These are phyloP conservation scores for Drosophila sucinea DNA, from an alignment of 1,140 invertebrate genomes.

Conservation along the genomic window DNA sequence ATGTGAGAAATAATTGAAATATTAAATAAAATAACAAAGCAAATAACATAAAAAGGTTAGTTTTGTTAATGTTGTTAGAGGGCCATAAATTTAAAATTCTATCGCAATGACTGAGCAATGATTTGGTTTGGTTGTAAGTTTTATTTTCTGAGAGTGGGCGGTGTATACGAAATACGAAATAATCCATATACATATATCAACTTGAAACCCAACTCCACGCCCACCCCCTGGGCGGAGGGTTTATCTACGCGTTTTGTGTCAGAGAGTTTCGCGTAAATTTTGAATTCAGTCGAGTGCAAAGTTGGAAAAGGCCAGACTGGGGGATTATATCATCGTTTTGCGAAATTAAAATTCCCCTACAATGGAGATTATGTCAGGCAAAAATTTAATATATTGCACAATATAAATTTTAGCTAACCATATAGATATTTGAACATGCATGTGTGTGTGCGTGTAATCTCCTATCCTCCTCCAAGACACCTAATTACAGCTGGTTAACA, in stretches of 20 bases:
- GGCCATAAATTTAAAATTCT: conserved; percentile 67
- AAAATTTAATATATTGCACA: conserved; percentile 36
- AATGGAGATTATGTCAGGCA: conserved; percentile 53
- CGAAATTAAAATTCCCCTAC: conserved; percentile 21
- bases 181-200: conserved; percentile 1
- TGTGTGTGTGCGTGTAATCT: conserved; percentile 15
- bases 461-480: conserved; percentile 24
- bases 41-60: conserved; percentile 45
- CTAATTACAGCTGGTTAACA: conserved; percentile 49
- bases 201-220: neutral
- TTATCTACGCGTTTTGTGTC: conserved; percentile 58
- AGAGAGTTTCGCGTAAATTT: conserved; percentile 62
- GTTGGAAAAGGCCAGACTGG: conserved; percentile 52
- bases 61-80: conserved; percentile 34
- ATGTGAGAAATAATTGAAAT: conserved; percentile 47
- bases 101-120: conserved; percentile 68
- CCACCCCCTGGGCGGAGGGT: conserved; percentile 20
- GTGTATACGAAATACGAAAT: neutral
- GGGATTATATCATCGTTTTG: conserved; percentile 30
- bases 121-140: conserved; percentile 54
- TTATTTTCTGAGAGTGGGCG: conserved; percentile 22
- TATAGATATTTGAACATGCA: neutral
- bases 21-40: conserved; percentile 9
- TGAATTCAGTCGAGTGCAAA: conserved; percentile 68
- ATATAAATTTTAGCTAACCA: neutral